Percentiles rank a stretch among this genome's conserved stretches.
phyloP scores from a whole-genome alignment of 2,797 vertebrate genomes.

The Erethizon dorsatum region DNA sequence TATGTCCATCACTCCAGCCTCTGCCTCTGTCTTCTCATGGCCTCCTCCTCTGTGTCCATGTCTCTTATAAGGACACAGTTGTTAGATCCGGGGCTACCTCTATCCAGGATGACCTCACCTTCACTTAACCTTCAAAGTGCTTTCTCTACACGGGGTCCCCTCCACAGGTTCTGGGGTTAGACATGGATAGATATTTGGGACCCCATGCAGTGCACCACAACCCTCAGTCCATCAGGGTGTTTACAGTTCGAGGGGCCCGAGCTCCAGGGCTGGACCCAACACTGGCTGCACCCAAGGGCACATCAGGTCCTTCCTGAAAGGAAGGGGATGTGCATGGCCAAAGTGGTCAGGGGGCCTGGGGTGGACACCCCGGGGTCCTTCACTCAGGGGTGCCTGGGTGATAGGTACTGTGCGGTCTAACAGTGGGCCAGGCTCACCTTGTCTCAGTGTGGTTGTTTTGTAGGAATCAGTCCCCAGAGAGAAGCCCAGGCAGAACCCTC shows the following conservation, averaged over 20 bases:
- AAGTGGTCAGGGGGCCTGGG: not conserved
- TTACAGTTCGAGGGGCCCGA: not conserved
- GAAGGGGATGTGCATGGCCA: not conserved
- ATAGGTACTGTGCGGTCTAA: not conserved
- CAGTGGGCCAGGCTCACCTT: not conserved
- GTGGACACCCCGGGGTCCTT: not conserved
- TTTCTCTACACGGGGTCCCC: not conserved
- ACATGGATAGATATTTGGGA: not conserved
- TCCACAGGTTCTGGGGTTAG: not conserved
- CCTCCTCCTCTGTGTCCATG: not conserved
- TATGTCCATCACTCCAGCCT: no score
- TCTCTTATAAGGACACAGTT: not conserved
- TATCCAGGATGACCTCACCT: not conserved
- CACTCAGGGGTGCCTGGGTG: not conserved
- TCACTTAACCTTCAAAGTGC: no score
- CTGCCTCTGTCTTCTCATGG: not conserved
- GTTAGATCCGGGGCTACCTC: no score
- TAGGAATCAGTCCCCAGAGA: not conserved
- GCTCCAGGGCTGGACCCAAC: not conserved
- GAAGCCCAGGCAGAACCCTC: not conserved
- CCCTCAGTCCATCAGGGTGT: not conserved
- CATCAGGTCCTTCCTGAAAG: not conserved
- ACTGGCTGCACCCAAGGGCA: not conserved
- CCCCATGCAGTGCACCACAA: not conserved
- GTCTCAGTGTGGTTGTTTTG: no score